Conservation (phyloP, 2,888 invertebrate genomes). For the Diplazon laetatorius region DNA sequence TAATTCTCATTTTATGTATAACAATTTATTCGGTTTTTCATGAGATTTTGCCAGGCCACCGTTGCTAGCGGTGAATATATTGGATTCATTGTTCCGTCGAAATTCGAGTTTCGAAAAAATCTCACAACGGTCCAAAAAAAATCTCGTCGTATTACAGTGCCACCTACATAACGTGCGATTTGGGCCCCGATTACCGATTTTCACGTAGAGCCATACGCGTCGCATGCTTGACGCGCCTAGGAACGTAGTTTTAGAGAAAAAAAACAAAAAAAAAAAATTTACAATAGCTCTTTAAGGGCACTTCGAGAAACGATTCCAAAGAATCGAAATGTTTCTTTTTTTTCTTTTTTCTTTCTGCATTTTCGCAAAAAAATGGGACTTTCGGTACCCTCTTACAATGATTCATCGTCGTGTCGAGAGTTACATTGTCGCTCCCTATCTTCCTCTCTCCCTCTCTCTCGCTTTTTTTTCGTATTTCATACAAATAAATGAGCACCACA, state of each 20-base stretch:
- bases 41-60: slow-evolving; percentile 2
- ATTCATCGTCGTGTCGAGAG: slow-evolving; percentile 40
- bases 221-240: slow-evolving; percentile 25
- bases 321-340: slow-evolving; percentile 36
- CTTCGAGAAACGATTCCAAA: slow-evolving; percentile 44
- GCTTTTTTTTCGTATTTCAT: slow-evolving; percentile 30
- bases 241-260: slow-evolving; percentile 3
- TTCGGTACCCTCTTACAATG: slow-evolving; percentile 29
- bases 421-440: slow-evolving; percentile 24
- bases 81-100: not conserved
- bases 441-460: slow-evolving; percentile 37
- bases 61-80: not conserved
- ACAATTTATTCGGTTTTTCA: not conserved
- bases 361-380: slow-evolving; percentile 24
- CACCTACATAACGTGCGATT: slow-evolving; percentile 49
- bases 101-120: slow-evolving; percentile 1
- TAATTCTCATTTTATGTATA: not conserved
- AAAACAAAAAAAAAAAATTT: slow-evolving; percentile 30
- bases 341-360: slow-evolving; percentile 18
- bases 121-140: slow-evolving; percentile 50
- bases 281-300: slow-evolving; percentile 55
- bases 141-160: slow-evolving; percentile 45
- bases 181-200: slow-evolving; percentile 35
- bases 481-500: slow-evolving; percentile 54
- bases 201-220: slow-evolving; percentile 36